Percentiles rank a stretch among this genome's conserved stretches.
Evolutionary conservation across 1,140 invertebrate genomes (phyloP).

Genomic region (Drosophila kikkawai): DNA sequence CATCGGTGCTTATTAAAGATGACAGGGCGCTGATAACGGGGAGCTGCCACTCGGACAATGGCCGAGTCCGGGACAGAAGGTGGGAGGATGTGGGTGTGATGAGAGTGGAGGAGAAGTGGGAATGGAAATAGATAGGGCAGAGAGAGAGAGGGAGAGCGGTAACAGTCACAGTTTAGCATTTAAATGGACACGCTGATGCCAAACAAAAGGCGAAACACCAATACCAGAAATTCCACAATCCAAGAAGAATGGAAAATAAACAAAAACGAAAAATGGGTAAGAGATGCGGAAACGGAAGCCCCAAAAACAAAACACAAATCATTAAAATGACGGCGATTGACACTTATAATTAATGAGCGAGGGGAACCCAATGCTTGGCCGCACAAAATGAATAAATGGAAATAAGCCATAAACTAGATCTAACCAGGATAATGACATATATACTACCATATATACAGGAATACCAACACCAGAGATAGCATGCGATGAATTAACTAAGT

Average conservation of each 20-base stretch:
- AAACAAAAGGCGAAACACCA: conserved; percentile 67
- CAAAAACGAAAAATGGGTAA: conserved; percentile 9
- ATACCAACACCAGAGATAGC: conserved; percentile 45
- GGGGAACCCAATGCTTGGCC: conserved; percentile 55
- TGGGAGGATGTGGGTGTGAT: conserved; percentile 20
- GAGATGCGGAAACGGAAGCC: conserved; percentile 36
- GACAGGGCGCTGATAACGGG: conserved; percentile 68
- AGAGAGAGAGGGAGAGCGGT: background rate
- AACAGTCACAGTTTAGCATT: conserved; percentile 70
- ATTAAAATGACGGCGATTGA: conserved; percentile 79
- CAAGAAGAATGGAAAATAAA: conserved; percentile 16
- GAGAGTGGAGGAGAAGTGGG: conserved; percentile 7
- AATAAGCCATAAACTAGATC: conserved; percentile 58
- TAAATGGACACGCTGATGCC: conserved; percentile 66
- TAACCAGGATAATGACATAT: conserved; percentile 17
- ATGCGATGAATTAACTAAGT: conserved; percentile 47
- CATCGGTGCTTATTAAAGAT: conserved; percentile 83
- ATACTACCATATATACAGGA: conserved; percentile 17
- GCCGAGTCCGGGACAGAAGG: conserved; percentile 37
- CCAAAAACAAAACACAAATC: conserved; percentile 74
- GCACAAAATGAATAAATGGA: conserved; percentile 64
- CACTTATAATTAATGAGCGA: conserved; percentile 80
- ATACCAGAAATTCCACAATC: conserved; percentile 33
- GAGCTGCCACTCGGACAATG: conserved; percentile 45
- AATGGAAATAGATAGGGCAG: conserved; percentile 34